Percentiles rank a stretch among this genome's conserved stretches.
Evolutionary conservation across 2,113 vertebrate species (phyloP).

Genomic region (Odocoileus hemionus): DNA sequence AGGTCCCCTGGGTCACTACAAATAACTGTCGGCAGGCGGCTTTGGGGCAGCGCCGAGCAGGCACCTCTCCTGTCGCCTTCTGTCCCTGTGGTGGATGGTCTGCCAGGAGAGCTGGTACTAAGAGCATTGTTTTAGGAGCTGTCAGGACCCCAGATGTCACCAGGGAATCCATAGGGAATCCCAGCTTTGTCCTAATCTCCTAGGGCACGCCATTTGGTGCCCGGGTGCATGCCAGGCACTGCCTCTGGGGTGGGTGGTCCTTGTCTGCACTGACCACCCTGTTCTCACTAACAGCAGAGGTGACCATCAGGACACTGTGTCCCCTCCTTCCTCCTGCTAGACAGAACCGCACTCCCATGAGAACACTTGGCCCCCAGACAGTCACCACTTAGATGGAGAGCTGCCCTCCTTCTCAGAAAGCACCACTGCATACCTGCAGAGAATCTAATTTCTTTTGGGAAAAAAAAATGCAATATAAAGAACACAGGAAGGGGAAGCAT

Average conservation of each 20-base stretch:
- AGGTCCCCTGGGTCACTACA: conserved; percentile 12
- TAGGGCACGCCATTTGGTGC: fast-evolving
- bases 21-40: not conserved
- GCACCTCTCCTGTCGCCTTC: not conserved
- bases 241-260: not conserved
- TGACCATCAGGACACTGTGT: not conserved
- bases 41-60: not conserved
- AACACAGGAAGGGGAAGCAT: not conserved
- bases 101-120: not conserved
- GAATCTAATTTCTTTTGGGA: not conserved
- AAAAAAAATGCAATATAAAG: not conserved
- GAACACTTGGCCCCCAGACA: fast-evolving
- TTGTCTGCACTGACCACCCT: fast-evolving
- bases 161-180: not conserved
- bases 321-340: not conserved
- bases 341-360: not conserved
- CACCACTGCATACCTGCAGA: not conserved
- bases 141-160: not conserved
- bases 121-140: not conserved
- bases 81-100: not conserved
- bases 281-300: not conserved
- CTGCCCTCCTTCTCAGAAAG: not conserved
- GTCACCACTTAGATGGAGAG: fast-evolving
- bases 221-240: no score
- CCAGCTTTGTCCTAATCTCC: not conserved